Evolutionary conservation across 2,113 vertebrate genomes (phyloP).

Genomic region (Xerus inauris): DNA sequence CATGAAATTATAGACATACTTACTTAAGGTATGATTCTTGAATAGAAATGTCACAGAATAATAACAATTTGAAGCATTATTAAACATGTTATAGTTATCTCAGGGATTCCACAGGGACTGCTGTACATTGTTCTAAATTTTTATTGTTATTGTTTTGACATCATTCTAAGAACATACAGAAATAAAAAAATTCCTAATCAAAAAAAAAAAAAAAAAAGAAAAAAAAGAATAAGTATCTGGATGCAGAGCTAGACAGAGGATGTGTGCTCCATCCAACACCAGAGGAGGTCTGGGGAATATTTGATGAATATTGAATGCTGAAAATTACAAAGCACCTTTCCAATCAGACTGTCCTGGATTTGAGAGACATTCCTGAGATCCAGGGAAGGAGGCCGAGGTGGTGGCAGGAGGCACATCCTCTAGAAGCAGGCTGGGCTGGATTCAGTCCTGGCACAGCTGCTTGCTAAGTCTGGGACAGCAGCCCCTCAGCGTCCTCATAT

Average conservation of each 20-base stretch:
- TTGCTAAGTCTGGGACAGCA: neutral
- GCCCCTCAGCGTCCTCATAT: accelerated
- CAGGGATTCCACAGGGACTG: too few species aligned
- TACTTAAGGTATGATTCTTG: too few species aligned
- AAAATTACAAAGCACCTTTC: neutral
- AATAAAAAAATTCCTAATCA: too few species aligned
- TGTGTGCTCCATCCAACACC: neutral
- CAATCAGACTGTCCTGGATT: neutral
- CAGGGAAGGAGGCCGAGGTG: neutral
- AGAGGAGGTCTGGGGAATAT: neutral
- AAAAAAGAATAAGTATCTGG: too few species aligned
- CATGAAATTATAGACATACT: too few species aligned
- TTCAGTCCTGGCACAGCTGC: neutral
- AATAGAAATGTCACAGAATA: too few species aligned
- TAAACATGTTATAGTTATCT: too few species aligned
- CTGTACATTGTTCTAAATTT: too few species aligned
- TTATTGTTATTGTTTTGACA: too few species aligned
- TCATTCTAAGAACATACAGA: too few species aligned
- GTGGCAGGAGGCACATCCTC: neutral
- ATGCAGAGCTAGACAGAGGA: neutral
- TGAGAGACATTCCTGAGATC: neutral
- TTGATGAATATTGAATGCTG: neutral
- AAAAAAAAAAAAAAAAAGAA: too few species aligned
- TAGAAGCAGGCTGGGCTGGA: neutral
- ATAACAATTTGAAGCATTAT: too few species aligned